Percentiles rank a stretch among this genome's conserved stretches.
phyloP scores from a whole-genome alignment of 2,113 vertebrate species.

The Henicopernis longicauda region DNA sequence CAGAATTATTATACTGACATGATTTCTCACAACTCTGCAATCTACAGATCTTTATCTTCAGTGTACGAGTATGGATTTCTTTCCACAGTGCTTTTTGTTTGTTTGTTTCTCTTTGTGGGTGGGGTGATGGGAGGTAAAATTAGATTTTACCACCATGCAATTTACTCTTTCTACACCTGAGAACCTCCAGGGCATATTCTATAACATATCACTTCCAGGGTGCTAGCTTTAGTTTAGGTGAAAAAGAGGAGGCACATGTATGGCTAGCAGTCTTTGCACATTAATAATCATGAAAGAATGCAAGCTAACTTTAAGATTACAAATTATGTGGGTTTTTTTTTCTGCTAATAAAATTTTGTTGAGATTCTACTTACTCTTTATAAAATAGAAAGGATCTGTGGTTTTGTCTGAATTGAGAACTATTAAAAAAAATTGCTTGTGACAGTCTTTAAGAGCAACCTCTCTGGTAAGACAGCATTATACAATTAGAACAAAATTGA shows the following conservation, averaged over 20 bases:
- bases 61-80: neutral
- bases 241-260: neutral
- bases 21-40: neutral
- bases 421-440: neutral
- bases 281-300: neutral
- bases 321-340: neutral
- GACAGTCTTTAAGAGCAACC: neutral
- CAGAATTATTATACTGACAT: neutral
- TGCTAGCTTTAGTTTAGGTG: neutral
- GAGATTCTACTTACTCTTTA: neutral
- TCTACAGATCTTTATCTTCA: neutral
- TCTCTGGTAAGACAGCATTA: neutral
- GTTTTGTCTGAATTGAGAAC: neutral
- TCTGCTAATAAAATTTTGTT: neutral
- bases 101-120: neutral
- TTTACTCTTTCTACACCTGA: constrained; percentile 1
- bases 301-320: neutral
- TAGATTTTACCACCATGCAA: neutral
- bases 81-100: neutral
- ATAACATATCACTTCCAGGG: neutral
- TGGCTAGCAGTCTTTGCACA: neutral
- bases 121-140: neutral
- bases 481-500: neutral
- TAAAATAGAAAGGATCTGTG: neutral
- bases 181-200: neutral